Conservation (phyloP, 2,113 vertebrate species). For the Brachionichthys hirsutus region DNA sequence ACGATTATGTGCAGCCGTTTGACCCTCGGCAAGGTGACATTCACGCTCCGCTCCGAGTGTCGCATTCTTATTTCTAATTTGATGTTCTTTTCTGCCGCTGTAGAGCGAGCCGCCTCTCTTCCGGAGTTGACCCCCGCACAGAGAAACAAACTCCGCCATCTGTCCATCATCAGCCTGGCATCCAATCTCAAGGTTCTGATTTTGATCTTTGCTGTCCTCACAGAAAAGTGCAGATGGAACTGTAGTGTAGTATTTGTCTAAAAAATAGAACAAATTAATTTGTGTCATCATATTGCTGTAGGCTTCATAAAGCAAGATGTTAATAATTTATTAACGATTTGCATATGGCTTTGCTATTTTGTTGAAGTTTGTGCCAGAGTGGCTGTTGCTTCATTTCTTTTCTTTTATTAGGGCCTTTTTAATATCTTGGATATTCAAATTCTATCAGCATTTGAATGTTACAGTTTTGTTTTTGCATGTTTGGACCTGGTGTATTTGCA, state of each 20-base stretch:
- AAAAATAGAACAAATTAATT: slow-evolving; percentile 10
- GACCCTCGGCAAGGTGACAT: slow-evolving; percentile 25
- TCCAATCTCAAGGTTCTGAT: slow-evolving; percentile 91
- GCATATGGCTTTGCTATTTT: slow-evolving; percentile 26
- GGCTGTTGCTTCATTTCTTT: slow-evolving; percentile 22
- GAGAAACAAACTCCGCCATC: slow-evolving; percentile 94
- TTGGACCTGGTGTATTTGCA: too few relatives aligned
- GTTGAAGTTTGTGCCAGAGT: slow-evolving; percentile 21
- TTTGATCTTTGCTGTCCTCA: slow-evolving; percentile 6
- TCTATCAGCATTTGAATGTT: too few relatives aligned
- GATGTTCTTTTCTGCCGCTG: slow-evolving; percentile 9
- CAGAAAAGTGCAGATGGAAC: slow-evolving; percentile 9
- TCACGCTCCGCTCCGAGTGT: neutral
- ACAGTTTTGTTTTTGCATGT: too few relatives aligned
- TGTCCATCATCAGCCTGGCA: slow-evolving; percentile 94
- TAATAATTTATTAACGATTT: slow-evolving; percentile 29
- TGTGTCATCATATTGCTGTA: slow-evolving; percentile 4
- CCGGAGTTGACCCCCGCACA: slow-evolving; percentile 92
- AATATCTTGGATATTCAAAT: too few relatives aligned
- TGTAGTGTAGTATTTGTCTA: neutral
- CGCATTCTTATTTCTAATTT: slow-evolving; percentile 9
- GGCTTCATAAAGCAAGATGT: slow-evolving; percentile 23
- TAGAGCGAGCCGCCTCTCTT: slow-evolving; percentile 84
- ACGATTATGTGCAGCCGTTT: slow-evolving; percentile 9
- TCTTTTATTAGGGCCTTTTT: too few relatives aligned